Base-by-base conservation (phyloP, 1,140 invertebrate genomes). In the Glossosoma conforme region DNA sequence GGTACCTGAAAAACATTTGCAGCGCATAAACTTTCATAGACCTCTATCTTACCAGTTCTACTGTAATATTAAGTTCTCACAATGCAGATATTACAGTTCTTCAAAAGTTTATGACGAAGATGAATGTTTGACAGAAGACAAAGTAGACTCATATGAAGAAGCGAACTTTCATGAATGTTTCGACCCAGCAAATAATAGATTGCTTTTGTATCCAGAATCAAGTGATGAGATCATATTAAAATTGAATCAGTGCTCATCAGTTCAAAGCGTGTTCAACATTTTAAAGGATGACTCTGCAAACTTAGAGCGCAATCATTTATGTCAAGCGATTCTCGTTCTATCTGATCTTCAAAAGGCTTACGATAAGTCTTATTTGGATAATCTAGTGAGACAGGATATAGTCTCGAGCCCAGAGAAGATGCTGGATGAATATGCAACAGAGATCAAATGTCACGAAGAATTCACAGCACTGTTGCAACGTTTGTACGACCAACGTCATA, bases 261-360 rank as follows among this genome's bases (percentile, higher is more conserved):
- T 54, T 30, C 36, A 54, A 30, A 22, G 41, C 42, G 52, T 54
- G 1, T 54, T 54, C 21, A 33, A 54, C 25, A 28, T 50, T 14
- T 36, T 54, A 4, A 13, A 10, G 4, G 18, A 50, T 6, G 22
- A 25, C 18, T 20, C 51, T 19, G 19, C 9, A 25, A 22, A 40
- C 11, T 24, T 48, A 17, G 11, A 50, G 11, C 3, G 19, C 33
- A 13, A 28, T 2, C 37, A 54, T 30, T 9, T 41, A 13, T 32
- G 35, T 32, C 45, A 54, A 50, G 21, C 37, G 8, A 8, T 49
- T 13, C 10, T 54, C 15, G 25, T 50, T 18, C 35, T 54, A 22
- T 50, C 22, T 22, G 37, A 54, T 21, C 18, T 54, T 21, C 49
- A 52, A 46, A 52, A 36, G n/a, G 37, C 20, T 14, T 52, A 15